These are phyloP conservation scores for Helicolenus hilgendorfi DNA, from an alignment of 2,797 vertebrate species.

Conservation along the genomic window DNA sequence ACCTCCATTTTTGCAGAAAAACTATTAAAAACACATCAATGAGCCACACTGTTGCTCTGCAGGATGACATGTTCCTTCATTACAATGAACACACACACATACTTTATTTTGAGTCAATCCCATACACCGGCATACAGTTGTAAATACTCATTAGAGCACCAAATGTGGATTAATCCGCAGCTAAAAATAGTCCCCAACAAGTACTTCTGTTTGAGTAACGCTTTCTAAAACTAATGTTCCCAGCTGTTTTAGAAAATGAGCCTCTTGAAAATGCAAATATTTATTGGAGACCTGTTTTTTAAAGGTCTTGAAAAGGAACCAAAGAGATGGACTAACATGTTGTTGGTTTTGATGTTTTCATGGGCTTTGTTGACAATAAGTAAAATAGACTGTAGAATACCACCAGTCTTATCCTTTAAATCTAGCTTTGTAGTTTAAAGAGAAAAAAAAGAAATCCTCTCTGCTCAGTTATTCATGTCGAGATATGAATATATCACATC, in stretches of 20 bases:
- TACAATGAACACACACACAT: too few relatives aligned
- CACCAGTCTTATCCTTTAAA: neutral
- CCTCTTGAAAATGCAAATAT: neutral
- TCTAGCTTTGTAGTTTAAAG: neutral
- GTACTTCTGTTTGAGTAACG: too few relatives aligned
- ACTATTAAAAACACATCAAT: neutral
- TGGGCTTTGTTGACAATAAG: neutral
- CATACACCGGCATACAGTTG: too few relatives aligned
- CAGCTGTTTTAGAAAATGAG: too few relatives aligned
- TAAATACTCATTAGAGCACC: too few relatives aligned
- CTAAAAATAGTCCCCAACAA: rapidly evolving
- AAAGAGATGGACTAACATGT: neutral
- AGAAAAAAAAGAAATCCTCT: neutral
- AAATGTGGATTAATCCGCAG: too few relatives aligned
- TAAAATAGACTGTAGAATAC: neutral
- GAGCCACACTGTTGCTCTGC: neutral
- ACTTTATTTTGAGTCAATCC: too few relatives aligned
- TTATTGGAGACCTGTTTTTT: neutral
- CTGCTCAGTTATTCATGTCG: neutral
- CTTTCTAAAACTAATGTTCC: too few relatives aligned
- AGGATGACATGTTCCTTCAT: neutral
- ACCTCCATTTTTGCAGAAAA: neutral
- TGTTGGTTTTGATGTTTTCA: neutral
- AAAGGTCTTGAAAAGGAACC: neutral
- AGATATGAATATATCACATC: neutral